These are phyloP conservation scores for Atherinosoma microstoma DNA, from an alignment of 2,797 vertebrate species.

Conservation along the genomic window DNA sequence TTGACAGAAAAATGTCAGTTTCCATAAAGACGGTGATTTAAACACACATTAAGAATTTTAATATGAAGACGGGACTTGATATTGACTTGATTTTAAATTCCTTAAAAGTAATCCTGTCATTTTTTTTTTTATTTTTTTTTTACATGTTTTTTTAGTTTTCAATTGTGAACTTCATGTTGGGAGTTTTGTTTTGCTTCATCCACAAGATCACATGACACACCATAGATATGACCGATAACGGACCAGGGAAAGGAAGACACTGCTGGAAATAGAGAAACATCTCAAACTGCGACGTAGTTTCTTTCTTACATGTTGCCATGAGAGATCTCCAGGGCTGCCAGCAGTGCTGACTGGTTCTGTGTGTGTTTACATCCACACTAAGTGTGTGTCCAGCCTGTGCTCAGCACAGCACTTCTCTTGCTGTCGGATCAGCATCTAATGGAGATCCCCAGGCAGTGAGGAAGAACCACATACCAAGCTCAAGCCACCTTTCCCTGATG, in stretches of 20 bases:
- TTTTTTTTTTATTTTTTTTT: too few relatives aligned
- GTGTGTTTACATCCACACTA: slow-evolving; percentile 32
- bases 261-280: slow-evolving; percentile 35
- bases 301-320: slow-evolving; percentile 54
- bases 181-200: not conserved
- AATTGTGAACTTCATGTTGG: not conserved
- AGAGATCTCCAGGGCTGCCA: slow-evolving; percentile 61
- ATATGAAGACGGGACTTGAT: not conserved
- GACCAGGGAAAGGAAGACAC: slow-evolving; percentile 10
- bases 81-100: too few relatives aligned
- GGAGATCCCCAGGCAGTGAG: slow-evolving; percentile 79
- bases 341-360: slow-evolving; percentile 55
- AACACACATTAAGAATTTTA: not conserved
- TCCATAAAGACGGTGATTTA: not conserved
- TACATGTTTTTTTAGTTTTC: not conserved
- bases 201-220: not conserved
- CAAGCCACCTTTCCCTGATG: slow-evolving; percentile 71
- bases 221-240: not conserved
- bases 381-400: slow-evolving; percentile 59
- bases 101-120: too few relatives aligned
- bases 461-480: slow-evolving; percentile 69
- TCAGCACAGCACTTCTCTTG: slow-evolving; percentile 73
- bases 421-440: slow-evolving; percentile 81
- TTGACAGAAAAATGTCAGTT: too few relatives aligned
- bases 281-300: slow-evolving; percentile 43